A percentile compares a stretch with the other conserved stretches of the same genome.
phyloP scores from a whole-genome alignment of 35 echinoderm and acorn worm genomes.

The Ophioderma brevispina region DNA sequence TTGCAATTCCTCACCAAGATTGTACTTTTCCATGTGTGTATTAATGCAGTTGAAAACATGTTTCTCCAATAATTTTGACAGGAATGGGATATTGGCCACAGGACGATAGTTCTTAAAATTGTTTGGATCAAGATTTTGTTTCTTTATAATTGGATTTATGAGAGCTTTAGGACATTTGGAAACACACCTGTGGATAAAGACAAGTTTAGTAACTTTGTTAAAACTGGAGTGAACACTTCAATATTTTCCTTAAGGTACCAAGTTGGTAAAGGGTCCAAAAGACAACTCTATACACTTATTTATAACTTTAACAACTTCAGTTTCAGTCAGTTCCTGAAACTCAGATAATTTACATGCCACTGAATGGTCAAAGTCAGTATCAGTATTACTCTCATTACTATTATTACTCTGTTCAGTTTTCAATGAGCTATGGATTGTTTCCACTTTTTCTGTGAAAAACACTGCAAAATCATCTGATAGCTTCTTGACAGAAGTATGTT shows the following conservation, averaged over 20 bases:
- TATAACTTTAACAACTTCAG: slow-evolving; percentile 32
- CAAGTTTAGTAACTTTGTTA: not conserved
- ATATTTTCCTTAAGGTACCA: slow-evolving; percentile 46
- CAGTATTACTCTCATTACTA: no score
- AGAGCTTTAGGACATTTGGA: not conserved
- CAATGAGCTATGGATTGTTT: not conserved
- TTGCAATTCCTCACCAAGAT: slow-evolving; percentile 19
- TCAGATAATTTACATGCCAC: not conserved
- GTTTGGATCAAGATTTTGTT: slow-evolving; percentile 14
- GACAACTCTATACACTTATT: not conserved
- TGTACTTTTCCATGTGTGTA: not conserved
- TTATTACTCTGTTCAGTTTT: not conserved
- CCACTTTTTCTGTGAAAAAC: not conserved
- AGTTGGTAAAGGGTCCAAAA: slow-evolving; percentile 34
- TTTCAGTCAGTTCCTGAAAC: slow-evolving; percentile 18
- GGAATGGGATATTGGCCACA: slow-evolving; percentile 27
- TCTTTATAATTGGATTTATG: slow-evolving; percentile 23
- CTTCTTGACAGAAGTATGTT: not conserved
- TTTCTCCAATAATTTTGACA: slow-evolving; percentile 13
- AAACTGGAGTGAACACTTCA: slow-evolving; percentile 11
- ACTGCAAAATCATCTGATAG: not conserved
- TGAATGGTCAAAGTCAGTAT: no score
- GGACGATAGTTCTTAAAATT: slow-evolving; percentile 12
- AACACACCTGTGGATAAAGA: slow-evolving; percentile 5
- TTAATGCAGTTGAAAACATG: not conserved